Conservation (phyloP, 2,797 vertebrate genomes). For the Pelobates cultripes region DNA sequence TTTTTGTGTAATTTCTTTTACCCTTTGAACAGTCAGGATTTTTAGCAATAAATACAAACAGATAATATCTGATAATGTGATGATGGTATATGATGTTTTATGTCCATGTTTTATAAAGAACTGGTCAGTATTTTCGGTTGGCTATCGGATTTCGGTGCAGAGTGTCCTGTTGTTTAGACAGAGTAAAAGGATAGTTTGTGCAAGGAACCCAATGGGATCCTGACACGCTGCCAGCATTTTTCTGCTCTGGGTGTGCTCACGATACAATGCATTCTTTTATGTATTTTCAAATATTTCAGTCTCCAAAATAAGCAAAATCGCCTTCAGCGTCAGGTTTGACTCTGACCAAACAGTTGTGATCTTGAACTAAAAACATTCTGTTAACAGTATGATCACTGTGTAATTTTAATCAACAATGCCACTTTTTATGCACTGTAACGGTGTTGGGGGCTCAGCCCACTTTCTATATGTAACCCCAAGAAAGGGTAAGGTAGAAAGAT, state of each 20-base stretch:
- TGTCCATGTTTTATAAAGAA: too few relatives aligned
- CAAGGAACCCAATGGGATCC: not conserved
- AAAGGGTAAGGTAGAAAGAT: not conserved
- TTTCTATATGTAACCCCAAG: not conserved
- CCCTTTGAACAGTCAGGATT: too few relatives aligned
- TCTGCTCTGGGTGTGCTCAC: conserved; percentile 36
- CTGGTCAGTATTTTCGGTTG: too few relatives aligned
- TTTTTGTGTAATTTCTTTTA: too few relatives aligned
- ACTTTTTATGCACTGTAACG: not conserved
- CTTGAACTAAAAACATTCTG: conserved; percentile 40
- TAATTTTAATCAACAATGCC: not conserved
- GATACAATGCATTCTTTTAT: conserved; percentile 41
- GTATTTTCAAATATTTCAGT: conserved; percentile 34
- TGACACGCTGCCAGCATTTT: conserved; percentile 5
- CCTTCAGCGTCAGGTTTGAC: conserved; percentile 8
- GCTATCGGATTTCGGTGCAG: not conserved
- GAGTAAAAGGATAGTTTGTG: conserved; percentile 23
- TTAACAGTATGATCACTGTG: not conserved
- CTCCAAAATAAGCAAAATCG: conserved; percentile 41
- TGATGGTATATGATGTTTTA: too few relatives aligned
- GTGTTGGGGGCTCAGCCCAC: not conserved
- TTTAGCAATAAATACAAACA: too few relatives aligned
- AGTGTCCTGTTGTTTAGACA: conserved; percentile 11
- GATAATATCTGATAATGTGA: too few relatives aligned
- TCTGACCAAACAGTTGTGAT: conserved; percentile 34